Evolutionary conservation across 2,888 invertebrate species (phyloP), one percentile per base, ranked within the genome.

Genomic region (Drosophila paranaensis): DNA sequence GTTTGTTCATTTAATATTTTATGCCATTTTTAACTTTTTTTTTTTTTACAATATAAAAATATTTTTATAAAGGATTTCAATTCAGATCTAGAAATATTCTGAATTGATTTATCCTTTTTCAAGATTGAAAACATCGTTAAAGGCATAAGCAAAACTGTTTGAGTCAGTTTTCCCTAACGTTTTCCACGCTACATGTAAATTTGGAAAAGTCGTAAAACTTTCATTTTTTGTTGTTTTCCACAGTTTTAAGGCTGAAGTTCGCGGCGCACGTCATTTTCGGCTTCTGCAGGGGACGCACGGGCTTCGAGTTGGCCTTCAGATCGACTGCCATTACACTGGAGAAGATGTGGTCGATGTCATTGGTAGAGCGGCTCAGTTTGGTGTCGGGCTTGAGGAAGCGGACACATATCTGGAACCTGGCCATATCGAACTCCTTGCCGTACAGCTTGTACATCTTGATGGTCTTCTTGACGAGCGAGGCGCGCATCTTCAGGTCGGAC

Each of bases 361-460:
- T 13, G 14, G 1, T 9, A 8, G 16, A 11, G 0, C 6, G 5
- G n/a, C 56, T 40, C 8, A 3, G 14, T 6, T 57, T 16, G 39
- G 6, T 35, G 8, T 50, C 33, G 20, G 39, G 16, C 9, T 57
- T 57, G 2, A 73, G 11, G 3, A 74, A 81, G 9, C 62, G 54
- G 43, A 33, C 55, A 60, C 60, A 70, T 27, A 71, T 39, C 35
- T 79, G 25, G 42, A 71, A 82, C 33, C 73, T 63, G 0, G 14
- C 20, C 39, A 60, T 20, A 48, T 85, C 73, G 14, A 85, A 71
- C 0, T 60, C 10, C 45, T 89, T 85, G 45, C 77, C 82, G 5
- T 72, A 69, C 6, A 63, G 33, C 13, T 69, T 43, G 43, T 89
- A 84, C 85, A 73, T 87, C 57, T 71, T 74, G 10, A 84, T 58